Evolutionary conservation across 2,113 vertebrate species (phyloP).

Genomic region (Saimiri boliviensis): DNA sequence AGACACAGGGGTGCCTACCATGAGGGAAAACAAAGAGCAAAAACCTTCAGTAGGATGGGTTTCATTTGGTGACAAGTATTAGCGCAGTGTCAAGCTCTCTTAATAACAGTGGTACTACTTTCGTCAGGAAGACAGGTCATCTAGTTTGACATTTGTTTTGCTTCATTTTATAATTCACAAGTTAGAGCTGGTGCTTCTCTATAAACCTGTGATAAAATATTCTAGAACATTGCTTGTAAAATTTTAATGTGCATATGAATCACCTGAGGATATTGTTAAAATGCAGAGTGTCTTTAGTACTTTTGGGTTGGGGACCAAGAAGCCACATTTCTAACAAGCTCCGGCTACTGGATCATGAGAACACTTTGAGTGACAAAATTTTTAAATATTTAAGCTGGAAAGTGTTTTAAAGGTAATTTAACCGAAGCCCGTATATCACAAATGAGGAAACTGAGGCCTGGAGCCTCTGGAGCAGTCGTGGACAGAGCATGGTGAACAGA

Average conservation of each 20-base stretch:
- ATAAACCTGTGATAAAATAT: constrained; percentile 11
- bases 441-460: not conserved
- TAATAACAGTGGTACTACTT: not conserved
- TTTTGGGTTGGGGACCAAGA: not conserved
- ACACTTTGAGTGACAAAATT: not conserved
- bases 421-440: not conserved
- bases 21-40: not conserved
- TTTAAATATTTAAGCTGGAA: not conserved
- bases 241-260: constrained; percentile 5
- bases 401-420: not conserved
- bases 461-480: not conserved
- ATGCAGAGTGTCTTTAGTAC: not conserved
- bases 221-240: constrained; percentile 31
- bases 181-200: not conserved
- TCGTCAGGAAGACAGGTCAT: not conserved
- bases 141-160: constrained; percentile 12
- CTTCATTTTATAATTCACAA: constrained; percentile 35
- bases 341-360: too few relatives aligned
- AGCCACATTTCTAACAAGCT: not conserved
- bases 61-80: not conserved
- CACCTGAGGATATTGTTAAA: not conserved
- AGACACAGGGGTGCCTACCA: not conserved
- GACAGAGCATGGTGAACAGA: not conserved
- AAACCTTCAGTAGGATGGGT: not conserved
- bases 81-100: not conserved